Evolutionary conservation across 2,113 vertebrate genomes (phyloP).

Genomic region (Lepus europaeus): DNA sequence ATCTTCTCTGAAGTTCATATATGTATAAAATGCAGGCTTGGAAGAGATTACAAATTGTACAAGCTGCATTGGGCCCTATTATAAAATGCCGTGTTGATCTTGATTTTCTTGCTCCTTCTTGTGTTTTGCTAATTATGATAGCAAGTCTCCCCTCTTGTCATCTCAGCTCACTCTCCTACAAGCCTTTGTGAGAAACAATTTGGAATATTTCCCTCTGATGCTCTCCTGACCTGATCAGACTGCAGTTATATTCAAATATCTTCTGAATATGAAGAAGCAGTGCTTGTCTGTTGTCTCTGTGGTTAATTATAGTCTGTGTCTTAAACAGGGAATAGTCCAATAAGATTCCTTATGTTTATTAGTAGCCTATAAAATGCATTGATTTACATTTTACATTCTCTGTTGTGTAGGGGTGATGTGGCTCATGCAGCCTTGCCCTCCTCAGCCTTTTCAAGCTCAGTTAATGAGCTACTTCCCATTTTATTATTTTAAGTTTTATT

Average conservation of each 20-base stretch:
- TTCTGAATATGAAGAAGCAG: not conserved
- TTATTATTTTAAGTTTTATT: too few species aligned
- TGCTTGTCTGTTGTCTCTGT: not conserved
- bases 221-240: conserved; percentile 18
- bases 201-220: not conserved
- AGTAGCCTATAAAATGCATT: not conserved
- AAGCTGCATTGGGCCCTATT: not conserved
- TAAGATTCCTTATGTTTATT: not conserved
- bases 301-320: not conserved
- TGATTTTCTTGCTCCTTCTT: not conserved
- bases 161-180: not conserved
- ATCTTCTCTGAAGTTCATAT: not conserved
- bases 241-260: not conserved
- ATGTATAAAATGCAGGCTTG: not conserved
- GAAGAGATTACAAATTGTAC: not conserved
- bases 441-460: not conserved
- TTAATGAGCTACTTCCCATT: not conserved
- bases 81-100: not conserved
- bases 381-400: not conserved
- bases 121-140: not conserved
- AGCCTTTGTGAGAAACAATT: not conserved
- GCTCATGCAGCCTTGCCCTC: not conserved
- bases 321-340: not conserved
- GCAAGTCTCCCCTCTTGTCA: not conserved
- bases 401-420: not conserved